These are phyloP conservation scores for Bilobella aurantiaca DNA, from an alignment of 1,140 invertebrate genomes.

Conservation along the genomic window DNA sequence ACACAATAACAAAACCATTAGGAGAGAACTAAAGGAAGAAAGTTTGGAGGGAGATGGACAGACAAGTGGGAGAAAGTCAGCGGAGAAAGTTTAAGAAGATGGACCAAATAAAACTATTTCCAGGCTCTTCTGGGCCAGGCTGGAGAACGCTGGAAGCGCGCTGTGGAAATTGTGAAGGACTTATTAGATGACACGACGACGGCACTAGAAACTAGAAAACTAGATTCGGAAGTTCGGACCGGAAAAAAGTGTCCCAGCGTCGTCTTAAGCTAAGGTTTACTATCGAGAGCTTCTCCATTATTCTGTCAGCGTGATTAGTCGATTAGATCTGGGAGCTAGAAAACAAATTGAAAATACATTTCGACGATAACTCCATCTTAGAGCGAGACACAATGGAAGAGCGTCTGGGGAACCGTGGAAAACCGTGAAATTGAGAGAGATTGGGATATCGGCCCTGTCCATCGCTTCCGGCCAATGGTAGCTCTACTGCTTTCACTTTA, in stretches of 20 bases:
- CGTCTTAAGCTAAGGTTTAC: slow-evolving; percentile 11
- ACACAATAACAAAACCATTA: slow-evolving; percentile 35
- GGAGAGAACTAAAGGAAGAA: neutral
- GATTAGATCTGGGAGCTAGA: slow-evolving; percentile 21
- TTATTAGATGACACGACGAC: too few species aligned
- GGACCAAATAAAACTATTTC: neutral
- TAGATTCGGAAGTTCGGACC: too few species aligned
- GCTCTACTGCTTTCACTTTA: too few species aligned
- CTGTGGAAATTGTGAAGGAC: too few species aligned
- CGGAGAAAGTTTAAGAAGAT: neutral
- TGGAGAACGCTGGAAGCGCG: slow-evolving; percentile 9
- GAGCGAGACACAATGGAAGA: neutral
- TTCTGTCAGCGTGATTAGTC: slow-evolving; percentile 33
- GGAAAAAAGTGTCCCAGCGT: neutral
- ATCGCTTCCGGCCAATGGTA: too few species aligned
- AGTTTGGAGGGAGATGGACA: slow-evolving; percentile 8
- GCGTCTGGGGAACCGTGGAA: too few species aligned
- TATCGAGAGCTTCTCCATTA: slow-evolving; percentile 26
- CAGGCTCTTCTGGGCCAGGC: neutral
- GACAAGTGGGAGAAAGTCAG: neutral
- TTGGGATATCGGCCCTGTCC: neutral
- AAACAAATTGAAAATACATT: slow-evolving; percentile 33
- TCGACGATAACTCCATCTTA: neutral
- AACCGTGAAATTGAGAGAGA: slow-evolving; percentile 6
- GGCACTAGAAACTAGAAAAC: too few species aligned